Evolutionary conservation across 2,797 vertebrate genomes (phyloP), one percentile per base, ranked within the genome.

Genomic region (Tamandua tetradactyla): DNA sequence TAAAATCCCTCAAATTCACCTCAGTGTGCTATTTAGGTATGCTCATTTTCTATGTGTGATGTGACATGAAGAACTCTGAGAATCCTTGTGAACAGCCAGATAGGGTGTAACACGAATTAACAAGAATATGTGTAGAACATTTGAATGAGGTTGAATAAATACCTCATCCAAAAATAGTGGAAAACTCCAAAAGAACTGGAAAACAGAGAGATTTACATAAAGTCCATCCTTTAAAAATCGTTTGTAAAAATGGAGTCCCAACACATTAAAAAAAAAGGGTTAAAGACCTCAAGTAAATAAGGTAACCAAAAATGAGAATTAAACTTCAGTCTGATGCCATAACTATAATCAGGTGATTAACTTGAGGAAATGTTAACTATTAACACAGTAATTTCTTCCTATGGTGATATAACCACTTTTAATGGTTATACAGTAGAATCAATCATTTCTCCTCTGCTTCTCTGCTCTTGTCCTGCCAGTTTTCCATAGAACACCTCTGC

Each of bases 141-240:
- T 49, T 49, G 13, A 94, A 49, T 76, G 49, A 95, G 27, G 68
- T 27, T 74, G 52, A 75, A 75, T 23, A 83, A 62, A 85, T 59
- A 80, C 14, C n/a, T 91, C 71, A 86, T 42, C 23, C 47, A 88
- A 75, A 85, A 83, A 55, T 20, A 40, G 14, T n/a, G 30, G 42
- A 22, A 90, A 89, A 47, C 47, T 72, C 71, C 71, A 61, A 49
- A 93, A n/a, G 52, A 87, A 72, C 25, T 23, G 85, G 59, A 92
- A 93, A 97, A 75, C 3, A 44, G 37, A 61, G 64, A 35, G 66
- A 69, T 81, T 89, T 91, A 89, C 17, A 89, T 15, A 35, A 89
- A 86, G n/a, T 55, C 74, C 40, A 91, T 22, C 27, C 71, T 81
- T 76, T 69, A 27, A 87, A 83, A 79, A 9, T 49, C 55, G 14